Conservation (phyloP, 2,113 vertebrate species). For the Ivindomyrus marchei region DNA sequence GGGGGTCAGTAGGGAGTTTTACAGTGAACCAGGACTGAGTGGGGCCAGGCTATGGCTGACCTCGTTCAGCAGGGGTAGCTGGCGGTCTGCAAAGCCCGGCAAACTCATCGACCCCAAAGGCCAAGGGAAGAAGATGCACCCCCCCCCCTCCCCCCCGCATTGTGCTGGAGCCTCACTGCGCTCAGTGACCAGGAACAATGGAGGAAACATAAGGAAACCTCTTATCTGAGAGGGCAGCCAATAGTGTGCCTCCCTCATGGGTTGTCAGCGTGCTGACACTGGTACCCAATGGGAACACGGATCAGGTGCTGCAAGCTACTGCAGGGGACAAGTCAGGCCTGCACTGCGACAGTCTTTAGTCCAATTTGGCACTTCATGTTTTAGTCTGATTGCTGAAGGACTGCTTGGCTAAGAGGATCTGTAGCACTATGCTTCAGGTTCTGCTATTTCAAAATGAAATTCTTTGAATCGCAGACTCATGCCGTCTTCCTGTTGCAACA, state of each 20-base stretch:
- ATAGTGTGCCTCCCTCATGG: not conserved
- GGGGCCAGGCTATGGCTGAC: not conserved
- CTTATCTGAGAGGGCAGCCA: no score
- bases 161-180: not conserved
- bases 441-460: not conserved
- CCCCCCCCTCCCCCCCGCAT: no score
- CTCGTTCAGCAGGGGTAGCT: constrained; percentile 56
- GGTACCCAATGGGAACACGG: not conserved
- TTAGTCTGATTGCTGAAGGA: not conserved
- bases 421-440: not conserved
- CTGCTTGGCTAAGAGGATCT: not conserved
- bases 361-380: not conserved
- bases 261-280: not conserved
- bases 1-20: not conserved
- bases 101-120: not conserved
- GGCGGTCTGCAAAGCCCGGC: constrained; percentile 44
- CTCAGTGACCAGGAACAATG: not conserved
- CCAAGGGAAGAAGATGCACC: not conserved
- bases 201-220: not conserved
- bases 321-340: not conserved
- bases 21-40: not conserved
- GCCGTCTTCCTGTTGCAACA: not conserved
- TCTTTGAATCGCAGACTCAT: not conserved
- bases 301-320: not conserved
- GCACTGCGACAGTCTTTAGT: not conserved